Percentiles rank a stretch among this genome's conserved stretches.
phyloP scores from a whole-genome alignment of 2,888 invertebrate genomes.

The Choreutis nemorana region DNA sequence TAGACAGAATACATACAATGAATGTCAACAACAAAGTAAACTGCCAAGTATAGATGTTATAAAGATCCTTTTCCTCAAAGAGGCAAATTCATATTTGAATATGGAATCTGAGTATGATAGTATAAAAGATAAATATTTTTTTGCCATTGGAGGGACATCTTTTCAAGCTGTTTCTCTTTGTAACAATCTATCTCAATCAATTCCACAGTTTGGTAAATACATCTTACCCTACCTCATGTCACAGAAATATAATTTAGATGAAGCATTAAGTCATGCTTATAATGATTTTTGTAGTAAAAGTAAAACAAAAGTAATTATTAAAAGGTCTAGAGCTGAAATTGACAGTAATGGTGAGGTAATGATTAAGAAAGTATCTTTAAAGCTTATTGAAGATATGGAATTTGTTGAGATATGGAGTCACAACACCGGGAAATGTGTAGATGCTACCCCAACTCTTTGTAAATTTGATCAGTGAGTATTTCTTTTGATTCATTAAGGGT shows the following conservation, averaged over 20 bases:
- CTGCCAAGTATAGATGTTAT: conserved; percentile 22
- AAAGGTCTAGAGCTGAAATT: conserved; percentile 18
- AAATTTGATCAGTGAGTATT: conserved; percentile 52
- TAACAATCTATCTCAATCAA: conserved; percentile 56
- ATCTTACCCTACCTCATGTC: conserved; percentile 65
- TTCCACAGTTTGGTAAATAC: conserved; percentile 45
- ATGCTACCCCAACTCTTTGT: conserved; percentile 75
- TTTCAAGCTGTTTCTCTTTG: conserved; percentile 71
- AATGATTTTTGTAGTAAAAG: conserved; percentile 23
- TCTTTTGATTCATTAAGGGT: not conserved
- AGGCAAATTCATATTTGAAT: conserved; percentile 25
- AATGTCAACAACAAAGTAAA: conserved; percentile 16
- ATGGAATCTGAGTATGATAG: conserved; percentile 30
- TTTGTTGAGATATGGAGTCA: conserved; percentile 64
- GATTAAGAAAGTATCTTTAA: too few species aligned
- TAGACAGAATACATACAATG: conserved; percentile 40
- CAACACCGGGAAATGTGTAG: conserved; percentile 81
- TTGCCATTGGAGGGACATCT: conserved; percentile 75
- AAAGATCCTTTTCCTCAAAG: conserved; percentile 27
- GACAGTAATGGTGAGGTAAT: conserved; percentile 9
- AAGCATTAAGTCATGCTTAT: conserved; percentile 29
- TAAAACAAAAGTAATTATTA: conserved; percentile 23
- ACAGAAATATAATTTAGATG: conserved; percentile 39
- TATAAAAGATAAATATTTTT: conserved; percentile 56
- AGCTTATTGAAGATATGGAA: conserved; percentile 17